Percentiles rank a stretch among this genome's conserved stretches.
Conservation (phyloP, 2,113 vertebrate genomes). For the Tenebrosternarchus preto region DNA sequence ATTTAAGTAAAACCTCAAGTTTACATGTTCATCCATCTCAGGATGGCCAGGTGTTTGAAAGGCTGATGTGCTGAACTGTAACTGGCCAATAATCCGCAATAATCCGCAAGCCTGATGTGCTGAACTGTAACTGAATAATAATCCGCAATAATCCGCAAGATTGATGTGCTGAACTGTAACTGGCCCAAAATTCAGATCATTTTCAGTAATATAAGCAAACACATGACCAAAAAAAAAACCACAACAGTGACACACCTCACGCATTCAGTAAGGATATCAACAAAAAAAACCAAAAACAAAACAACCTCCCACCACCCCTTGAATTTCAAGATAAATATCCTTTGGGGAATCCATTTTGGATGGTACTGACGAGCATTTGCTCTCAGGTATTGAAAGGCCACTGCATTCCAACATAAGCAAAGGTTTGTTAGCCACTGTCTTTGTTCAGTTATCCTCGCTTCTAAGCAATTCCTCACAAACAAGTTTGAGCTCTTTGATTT, state of each 20-base stretch:
- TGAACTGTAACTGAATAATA: background rate
- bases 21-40: background rate
- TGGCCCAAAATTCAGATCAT: background rate
- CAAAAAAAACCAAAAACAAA: background rate
- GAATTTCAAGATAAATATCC: slow-evolving; percentile 28
- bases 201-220: background rate
- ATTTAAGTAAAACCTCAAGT: background rate
- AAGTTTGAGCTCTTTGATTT: slow-evolving; percentile 18
- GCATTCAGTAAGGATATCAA: background rate
- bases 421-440: slow-evolving; percentile 4
- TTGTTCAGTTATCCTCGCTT: slow-evolving; percentile 10
- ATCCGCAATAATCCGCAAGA: background rate
- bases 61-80: background rate
- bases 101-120: background rate
- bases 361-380: slow-evolving; percentile 30
- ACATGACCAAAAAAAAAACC: slow-evolving; percentile 11
- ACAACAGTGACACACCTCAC: background rate
- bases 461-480: slow-evolving; percentile 23
- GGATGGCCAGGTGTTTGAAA: background rate
- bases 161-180: background rate
- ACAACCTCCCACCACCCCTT: background rate
- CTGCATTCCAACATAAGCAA: background rate
- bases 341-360: slow-evolving; percentile 35
- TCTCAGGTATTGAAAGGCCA: slow-evolving; percentile 23
- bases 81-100: background rate